Percentiles rank a stretch among this genome's conserved stretches.
Conservation (phyloP, 2,797 vertebrate species). For the Hemibagrus guttatus region DNA sequence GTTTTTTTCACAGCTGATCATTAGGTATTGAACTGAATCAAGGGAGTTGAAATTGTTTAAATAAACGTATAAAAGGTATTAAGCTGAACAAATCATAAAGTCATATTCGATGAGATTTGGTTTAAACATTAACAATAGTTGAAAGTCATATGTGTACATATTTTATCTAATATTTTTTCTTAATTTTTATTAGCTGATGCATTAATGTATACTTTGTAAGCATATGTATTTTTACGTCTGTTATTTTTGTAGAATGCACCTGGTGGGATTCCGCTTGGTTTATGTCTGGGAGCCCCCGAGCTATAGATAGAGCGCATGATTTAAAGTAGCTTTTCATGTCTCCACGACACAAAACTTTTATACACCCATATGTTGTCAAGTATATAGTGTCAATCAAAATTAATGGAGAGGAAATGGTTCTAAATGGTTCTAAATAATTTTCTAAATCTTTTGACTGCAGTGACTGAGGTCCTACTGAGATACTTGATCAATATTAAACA, state of each 20-base stretch:
- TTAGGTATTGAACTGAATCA: neutral
- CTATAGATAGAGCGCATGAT: constrained; percentile 38
- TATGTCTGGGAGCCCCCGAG: neutral
- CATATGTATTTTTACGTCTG: neutral
- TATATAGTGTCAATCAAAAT: constrained; percentile 49
- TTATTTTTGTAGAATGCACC: neutral
- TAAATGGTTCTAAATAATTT: too few species aligned
- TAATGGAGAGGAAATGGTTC: constrained; percentile 41
- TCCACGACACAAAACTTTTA: constrained; percentile 21
- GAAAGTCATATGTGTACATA: constrained; percentile 11
- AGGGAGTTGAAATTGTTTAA: neutral
- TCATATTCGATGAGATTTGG: neutral
- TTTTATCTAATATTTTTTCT: neutral
- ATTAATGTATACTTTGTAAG: neutral
- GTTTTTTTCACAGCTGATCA: constrained; percentile 1
- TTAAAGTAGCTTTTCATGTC: constrained; percentile 31
- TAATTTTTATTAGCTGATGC: neutral
- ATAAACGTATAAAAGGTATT: neutral
- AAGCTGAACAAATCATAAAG: neutral
- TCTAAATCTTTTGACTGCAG: neutral
- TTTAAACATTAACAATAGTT: neutral
- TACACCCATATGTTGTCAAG: constrained; percentile 35
- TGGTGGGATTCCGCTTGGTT: constrained; percentile 11
- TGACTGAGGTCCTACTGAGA: constrained; percentile 15
- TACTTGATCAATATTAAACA: neutral